These are phyloP conservation scores for Cyphomyrus plagiostoma DNA, from an alignment of 2,113 vertebrate genomes.

Conservation along the genomic window DNA sequence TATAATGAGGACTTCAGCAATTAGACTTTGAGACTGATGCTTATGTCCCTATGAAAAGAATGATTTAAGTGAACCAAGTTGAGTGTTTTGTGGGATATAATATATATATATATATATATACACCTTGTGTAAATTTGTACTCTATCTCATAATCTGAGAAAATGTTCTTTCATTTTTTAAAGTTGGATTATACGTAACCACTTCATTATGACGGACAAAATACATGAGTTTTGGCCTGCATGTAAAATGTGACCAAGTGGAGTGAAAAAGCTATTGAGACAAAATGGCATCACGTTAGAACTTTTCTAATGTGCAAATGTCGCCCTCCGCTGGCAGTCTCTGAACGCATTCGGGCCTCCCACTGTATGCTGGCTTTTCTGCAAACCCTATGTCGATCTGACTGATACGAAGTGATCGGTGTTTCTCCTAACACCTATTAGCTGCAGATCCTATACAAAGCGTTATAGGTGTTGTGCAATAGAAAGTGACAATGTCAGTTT, in stretches of 20 bases:
- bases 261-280: neutral
- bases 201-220: neutral
- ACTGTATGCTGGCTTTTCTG: neutral
- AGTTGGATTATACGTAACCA: neutral
- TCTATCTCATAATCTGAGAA: neutral
- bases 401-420: neutral
- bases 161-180: neutral
- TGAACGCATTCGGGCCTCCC: neutral
- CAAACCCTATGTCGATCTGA: neutral
- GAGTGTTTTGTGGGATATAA: neutral
- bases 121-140: neutral
- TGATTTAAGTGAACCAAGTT: neutral
- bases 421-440: neutral
- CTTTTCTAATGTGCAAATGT: neutral
- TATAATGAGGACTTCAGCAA: neutral
- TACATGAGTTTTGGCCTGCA: neutral
- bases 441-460: neutral
- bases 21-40: neutral
- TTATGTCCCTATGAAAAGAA: neutral
- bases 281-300: neutral
- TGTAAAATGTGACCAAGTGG: neutral
- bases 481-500: neutral
- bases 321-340: slow-evolving; percentile 9
- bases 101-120: neutral
- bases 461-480: neutral